Evolutionary conservation across 2,113 vertebrate genomes (phyloP).

Genomic region (Orientallactaga bullata): DNA sequence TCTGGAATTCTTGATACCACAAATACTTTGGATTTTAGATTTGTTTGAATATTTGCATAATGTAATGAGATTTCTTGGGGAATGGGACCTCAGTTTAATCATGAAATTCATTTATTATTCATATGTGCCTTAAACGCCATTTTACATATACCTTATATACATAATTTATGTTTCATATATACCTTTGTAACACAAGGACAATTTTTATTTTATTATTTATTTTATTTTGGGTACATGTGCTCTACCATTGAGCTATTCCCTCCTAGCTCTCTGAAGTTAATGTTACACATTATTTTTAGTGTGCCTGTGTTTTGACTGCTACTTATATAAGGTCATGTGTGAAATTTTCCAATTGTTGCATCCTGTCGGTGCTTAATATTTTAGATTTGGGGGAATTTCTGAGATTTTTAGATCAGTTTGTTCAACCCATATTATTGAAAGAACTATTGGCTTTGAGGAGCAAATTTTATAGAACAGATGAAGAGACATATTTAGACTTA

Average conservation of each 20-base stretch:
- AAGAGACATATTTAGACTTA: conserved; percentile 6
- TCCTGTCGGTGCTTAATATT: background rate
- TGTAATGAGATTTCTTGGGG: background rate
- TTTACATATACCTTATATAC: background rate
- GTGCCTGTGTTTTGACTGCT: background rate
- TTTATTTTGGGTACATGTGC: background rate
- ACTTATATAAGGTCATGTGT: background rate
- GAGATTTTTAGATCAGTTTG: no score
- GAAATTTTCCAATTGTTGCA: background rate
- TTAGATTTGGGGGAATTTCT: background rate
- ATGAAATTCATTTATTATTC: background rate
- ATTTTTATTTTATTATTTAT: background rate
- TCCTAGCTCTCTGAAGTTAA: no score
- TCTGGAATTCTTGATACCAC: background rate
- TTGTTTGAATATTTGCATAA: conserved; percentile 9
- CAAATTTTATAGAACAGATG: background rate
- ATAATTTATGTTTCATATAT: background rate
- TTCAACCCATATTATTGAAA: background rate
- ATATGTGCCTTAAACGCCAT: background rate
- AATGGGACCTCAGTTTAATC: background rate
- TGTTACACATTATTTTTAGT: background rate
- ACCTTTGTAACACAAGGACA: background rate
- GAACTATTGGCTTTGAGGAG: background rate
- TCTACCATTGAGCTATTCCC: background rate
- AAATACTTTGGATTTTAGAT: background rate